Evolutionary conservation across 2,888 invertebrate species (phyloP).

Genomic region (Lasioglossum malachurum): DNA sequence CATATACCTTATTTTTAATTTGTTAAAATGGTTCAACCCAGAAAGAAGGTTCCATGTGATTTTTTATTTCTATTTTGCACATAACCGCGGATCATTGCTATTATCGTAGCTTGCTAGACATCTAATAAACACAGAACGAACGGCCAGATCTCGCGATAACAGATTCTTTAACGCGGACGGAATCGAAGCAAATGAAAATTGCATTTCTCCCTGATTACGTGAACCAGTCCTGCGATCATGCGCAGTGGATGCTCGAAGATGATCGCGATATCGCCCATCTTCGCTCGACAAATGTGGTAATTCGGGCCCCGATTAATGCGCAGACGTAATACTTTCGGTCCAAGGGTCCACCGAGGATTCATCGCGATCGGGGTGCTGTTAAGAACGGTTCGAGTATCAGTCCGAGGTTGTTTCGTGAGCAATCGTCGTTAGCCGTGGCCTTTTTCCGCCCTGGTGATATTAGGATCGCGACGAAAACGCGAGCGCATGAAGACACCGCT

Average conservation of each 20-base stretch:
- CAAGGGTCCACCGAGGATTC: not conserved
- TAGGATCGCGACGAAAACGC: slow-evolving; percentile 21
- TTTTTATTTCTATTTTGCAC: not conserved
- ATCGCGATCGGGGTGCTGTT: not conserved
- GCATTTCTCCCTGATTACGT: not conserved
- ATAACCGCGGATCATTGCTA: not conserved
- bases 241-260: not conserved
- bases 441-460: not conserved
- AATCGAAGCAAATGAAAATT: not conserved
- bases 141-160: not conserved
- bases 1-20: no score
- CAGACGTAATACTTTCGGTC: not conserved
- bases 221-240: not conserved
- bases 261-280: not conserved
- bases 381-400: not conserved
- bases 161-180: not conserved
- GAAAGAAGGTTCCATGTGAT: no score
- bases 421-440: not conserved
- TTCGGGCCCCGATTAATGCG: not conserved
- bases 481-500: slow-evolving; percentile 15
- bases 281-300: not conserved
- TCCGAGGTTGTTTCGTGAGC: not conserved
- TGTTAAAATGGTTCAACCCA: no score
- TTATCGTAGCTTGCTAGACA: not conserved
- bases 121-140: not conserved